Evolutionary conservation across 1,140 invertebrate species (phyloP), one percentile per base, ranked within the genome.

Genomic region (Zaprionus ornatus): DNA sequence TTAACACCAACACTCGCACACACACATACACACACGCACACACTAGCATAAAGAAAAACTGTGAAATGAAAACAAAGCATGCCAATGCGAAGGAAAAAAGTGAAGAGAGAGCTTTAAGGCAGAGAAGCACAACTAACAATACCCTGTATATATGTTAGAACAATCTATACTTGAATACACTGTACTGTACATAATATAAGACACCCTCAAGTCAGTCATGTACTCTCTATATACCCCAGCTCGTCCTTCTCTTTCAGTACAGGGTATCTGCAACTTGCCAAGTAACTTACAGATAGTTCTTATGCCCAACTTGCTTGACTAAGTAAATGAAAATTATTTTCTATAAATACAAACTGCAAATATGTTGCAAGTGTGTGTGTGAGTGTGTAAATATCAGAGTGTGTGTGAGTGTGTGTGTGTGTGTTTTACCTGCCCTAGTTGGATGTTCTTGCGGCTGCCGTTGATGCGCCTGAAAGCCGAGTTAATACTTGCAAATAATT

Each of bases 401-500:
- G 17, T 48, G 37, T 61, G 13, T 59, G 15, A 45, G 29, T 21
- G 7, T 48, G 9, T 78, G 32, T 37, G 64, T 71, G 55, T 54
- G 42, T 62, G 60, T 21, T 5, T 52, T 45, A 25, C 37, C 50
- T 27, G 17, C 17, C 17, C 29, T 50, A 62, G 29, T 23, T 73
- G 64, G 32, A 45, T 57, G 56, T 6, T 27, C 45, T 55, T 74
- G 57, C 27, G 42, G 45, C 67, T 79, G 77, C 67, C 69, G 78
- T 68, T 84, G 78, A 84, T 78, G 82, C 80, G 82, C 50, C 62
- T 80, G 74, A 85, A 85, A 85, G 78, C 82, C 70, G 57, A 78
- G 78, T 81, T 85, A 85, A 85, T 85, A 63, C 74, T 81, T 65
- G 62, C 29, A 85, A 82, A 85, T 85, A 85, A 85, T 85, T 85